phyloP scores from a whole-genome alignment of 2,888 invertebrate species.

The Megalurothrips usitatus region DNA sequence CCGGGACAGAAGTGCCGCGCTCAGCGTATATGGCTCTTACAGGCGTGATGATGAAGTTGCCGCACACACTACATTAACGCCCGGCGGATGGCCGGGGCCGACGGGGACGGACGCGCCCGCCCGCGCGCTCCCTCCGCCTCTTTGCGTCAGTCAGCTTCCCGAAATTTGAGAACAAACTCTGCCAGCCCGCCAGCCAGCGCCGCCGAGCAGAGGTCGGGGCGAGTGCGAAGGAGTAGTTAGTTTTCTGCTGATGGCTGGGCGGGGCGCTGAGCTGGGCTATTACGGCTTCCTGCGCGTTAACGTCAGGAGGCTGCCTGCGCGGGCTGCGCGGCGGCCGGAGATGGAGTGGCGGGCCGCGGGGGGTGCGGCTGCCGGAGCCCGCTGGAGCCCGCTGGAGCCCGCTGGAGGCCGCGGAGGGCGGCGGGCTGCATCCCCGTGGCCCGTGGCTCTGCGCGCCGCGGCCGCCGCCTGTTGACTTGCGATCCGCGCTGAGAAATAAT shows the following conservation, averaged over 20 bases:
- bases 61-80: slow-evolving; percentile 10
- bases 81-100: background rate
- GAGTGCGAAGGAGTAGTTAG: background rate
- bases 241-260: background rate
- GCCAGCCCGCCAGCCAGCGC: background rate
- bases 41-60: background rate
- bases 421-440: background rate
- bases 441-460: too few relatives aligned
- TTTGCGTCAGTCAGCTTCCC: background rate
- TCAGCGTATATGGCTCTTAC: background rate
- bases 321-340: background rate
- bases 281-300: too few relatives aligned
- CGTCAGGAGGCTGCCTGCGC: too few relatives aligned
- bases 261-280: too few relatives aligned
- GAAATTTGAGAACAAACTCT: background rate
- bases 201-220: too few relatives aligned
- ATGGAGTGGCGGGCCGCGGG: background rate
- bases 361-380: background rate
- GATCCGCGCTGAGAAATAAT: background rate
- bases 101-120: too few relatives aligned
- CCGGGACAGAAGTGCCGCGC: background rate
- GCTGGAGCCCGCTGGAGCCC: too few relatives aligned
- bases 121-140: background rate
- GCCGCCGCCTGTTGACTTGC: background rate
- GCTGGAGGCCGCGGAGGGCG: background rate